Base-by-base conservation (phyloP, 1,140 invertebrate genomes). In the Ostrea denselamellosa region DNA sequence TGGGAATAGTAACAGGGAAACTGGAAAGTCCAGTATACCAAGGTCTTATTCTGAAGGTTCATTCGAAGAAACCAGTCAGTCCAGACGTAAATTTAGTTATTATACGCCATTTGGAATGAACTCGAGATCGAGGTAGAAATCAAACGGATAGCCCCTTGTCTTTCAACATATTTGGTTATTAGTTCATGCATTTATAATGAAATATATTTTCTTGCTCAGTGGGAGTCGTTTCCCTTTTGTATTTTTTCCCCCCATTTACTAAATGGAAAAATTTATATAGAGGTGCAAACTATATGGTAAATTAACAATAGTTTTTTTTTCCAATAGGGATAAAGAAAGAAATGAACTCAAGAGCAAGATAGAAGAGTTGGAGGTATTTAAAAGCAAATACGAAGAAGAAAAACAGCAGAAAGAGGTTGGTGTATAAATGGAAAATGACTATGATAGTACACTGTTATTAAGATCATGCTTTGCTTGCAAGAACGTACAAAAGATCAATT, bases 301-400 rank as follows among this genome's bases (percentile, higher is more conserved):
- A 4, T 58, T 58, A 77, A 77, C 25, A 44, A 2, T 77, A 54
- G 4, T 22, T 62, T 52, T 86, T 83, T 62, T 87, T 62, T 54
- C 68, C 88, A 89, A 14, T 90, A 93, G 92, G 90, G 92, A 93
- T 53, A 92, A 87, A 82, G 92, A 93, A 53, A 89, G 92, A 44
- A 90, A 89, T 83, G 92, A 93, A 71, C 52, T 93, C 51, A 92
- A 93, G 58, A 82, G 86, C 10, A 90, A 90, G 71, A 86, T 89
- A 34, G 89, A 90, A 65, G 92, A 93, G 71, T 68, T 93, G 25
- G 92, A 93, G 51, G 90, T 86, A n/a, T 89, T 88, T 44, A 90
- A 89, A 88, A 58, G 52, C 17, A 90, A 92, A 89, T 90, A 92
- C 88, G 90, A 91, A 34, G 51, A 89, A 10, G 89, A 92, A 84